These are phyloP conservation scores for Platycheirus rosarum DNA, from an alignment of 2,888 invertebrate species.

Conservation along the genomic window DNA sequence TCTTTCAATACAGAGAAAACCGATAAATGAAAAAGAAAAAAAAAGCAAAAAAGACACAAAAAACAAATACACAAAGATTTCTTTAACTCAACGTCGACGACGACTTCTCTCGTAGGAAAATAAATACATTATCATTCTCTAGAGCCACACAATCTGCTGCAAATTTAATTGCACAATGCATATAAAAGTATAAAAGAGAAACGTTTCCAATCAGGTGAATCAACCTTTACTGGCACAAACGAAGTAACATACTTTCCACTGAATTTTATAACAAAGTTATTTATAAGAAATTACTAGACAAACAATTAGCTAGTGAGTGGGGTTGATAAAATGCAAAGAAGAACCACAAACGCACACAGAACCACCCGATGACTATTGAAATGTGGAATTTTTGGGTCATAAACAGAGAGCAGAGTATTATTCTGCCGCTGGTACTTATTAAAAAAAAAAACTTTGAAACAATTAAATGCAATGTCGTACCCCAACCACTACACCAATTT, in stretches of 20 bases:
- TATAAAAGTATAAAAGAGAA: constrained; percentile 18
- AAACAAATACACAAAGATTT: too few species aligned
- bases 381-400: constrained; percentile 70
- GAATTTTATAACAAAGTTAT: background rate
- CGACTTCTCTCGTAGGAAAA: background rate
- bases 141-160: constrained; percentile 3
- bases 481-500: constrained; percentile 9
- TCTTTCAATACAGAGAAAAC: too few species aligned
- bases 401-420: too few species aligned
- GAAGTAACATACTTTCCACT: constrained; percentile 7
- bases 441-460: constrained; percentile 60
- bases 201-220: constrained; percentile 21
- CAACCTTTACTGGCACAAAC: constrained; percentile 18
- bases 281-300: constrained; percentile 8
- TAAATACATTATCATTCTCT: constrained; percentile 14
- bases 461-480: constrained; percentile 58
- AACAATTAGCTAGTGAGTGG: background rate
- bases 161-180: constrained; percentile 8
- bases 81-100: too few species aligned
- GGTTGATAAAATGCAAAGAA: background rate
- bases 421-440: too few species aligned
- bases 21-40: too few species aligned
- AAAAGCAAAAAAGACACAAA: too few species aligned
- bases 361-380: constrained; percentile 53
- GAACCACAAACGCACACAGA: background rate